Evolutionary conservation across 2,888 invertebrate genomes (phyloP).

Genomic region (Calameuta idolon): DNA sequence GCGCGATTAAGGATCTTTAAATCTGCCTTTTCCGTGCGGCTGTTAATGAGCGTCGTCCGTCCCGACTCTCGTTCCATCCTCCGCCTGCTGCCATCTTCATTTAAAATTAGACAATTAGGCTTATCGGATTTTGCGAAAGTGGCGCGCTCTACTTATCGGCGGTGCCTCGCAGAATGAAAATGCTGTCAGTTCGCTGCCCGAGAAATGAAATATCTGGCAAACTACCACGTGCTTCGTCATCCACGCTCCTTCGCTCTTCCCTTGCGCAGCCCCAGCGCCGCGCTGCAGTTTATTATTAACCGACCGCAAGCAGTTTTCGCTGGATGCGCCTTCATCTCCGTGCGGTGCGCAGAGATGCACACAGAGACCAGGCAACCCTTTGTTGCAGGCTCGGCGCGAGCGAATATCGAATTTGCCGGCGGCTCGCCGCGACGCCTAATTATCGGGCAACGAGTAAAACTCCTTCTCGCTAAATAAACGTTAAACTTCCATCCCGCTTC

Average conservation of each 20-base stretch:
- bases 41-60: slow-evolving; percentile 30
- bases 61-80: background rate
- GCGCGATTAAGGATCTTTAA: slow-evolving; percentile 29
- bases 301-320: too few species aligned
- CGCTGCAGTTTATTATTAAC: too few species aligned
- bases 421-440: slow-evolving; percentile 45
- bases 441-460: slow-evolving; percentile 42
- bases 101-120: background rate
- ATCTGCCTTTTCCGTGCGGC: slow-evolving; percentile 19
- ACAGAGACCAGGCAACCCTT: background rate
- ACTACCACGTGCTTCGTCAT: too few species aligned
- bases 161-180: slow-evolving; percentile 29
- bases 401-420: slow-evolving; percentile 39
- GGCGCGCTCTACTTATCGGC: background rate
- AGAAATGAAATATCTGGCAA: too few species aligned
- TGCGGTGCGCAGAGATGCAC: too few species aligned
- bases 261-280: too few species aligned
- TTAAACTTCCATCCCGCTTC: background rate
- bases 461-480: slow-evolving; percentile 18
- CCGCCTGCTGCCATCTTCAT: background rate
- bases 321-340: too few species aligned
- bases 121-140: background rate
- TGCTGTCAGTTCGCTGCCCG: too few species aligned
- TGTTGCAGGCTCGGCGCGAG: slow-evolving; percentile 10
- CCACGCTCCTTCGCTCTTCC: too few species aligned